These are phyloP conservation scores for Drosophila bifasciata DNA, from an alignment of 1,140 invertebrate genomes.

Conservation along the genomic window DNA sequence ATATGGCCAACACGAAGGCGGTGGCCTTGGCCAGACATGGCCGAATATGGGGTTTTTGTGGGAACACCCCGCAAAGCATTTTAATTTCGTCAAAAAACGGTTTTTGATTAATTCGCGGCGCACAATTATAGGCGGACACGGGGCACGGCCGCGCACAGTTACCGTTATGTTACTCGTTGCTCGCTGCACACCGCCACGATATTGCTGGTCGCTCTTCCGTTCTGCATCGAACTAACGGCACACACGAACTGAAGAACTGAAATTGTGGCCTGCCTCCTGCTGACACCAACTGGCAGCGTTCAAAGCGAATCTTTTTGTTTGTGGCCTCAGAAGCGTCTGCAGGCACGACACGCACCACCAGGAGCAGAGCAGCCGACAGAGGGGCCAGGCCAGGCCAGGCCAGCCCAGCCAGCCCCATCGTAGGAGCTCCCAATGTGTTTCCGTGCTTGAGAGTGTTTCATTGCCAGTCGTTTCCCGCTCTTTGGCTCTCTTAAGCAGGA, in stretches of 20 bases:
- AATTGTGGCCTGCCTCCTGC: conserved; percentile 22
- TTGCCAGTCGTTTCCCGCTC: conserved; percentile 25
- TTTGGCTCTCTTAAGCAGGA: conserved; percentile 30
- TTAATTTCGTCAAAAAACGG: conserved; percentile 26
- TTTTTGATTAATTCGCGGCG: conserved; percentile 50
- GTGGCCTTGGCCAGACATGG: conserved; percentile 14
- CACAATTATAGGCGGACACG: conserved; percentile 8
- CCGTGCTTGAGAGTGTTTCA: conserved; percentile 5
- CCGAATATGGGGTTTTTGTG: no score
- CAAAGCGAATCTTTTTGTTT: conserved; percentile 34
- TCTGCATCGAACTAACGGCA: conserved; percentile 69
- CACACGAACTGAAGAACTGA: conserved; percentile 38
- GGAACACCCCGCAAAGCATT: conserved; percentile 8
- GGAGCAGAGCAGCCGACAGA: conserved; percentile 39
- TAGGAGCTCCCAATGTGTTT: not conserved
- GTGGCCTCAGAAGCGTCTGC: conserved; percentile 36
- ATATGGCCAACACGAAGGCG: conserved; percentile 28
- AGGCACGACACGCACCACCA: conserved; percentile 48
- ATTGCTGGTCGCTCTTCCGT: conserved; percentile 47
- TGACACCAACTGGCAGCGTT: conserved; percentile 26
- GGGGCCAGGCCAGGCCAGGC: not conserved
- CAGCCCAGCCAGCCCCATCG: not conserved
- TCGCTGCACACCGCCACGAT: not conserved
- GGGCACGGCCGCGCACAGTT: conserved; percentile 32
- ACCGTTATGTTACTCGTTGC: conserved; percentile 10